Base-by-base conservation (phyloP, 2,797 vertebrate genomes). In the Sebastes melanostomus region DNA sequence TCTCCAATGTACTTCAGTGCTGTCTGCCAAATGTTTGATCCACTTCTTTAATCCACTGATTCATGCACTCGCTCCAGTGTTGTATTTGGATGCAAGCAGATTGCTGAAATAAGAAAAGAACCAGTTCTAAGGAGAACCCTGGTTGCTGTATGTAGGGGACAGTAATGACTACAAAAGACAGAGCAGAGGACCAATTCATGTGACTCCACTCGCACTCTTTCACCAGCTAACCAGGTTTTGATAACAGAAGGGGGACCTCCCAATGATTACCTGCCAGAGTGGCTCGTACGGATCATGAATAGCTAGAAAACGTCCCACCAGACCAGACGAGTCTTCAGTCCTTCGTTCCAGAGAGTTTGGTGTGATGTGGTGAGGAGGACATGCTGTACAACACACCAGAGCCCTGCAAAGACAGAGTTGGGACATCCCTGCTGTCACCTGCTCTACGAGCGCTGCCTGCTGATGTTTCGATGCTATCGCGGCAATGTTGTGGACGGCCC, bases 111-210 rank as follows among this genome's bases (percentile, higher is more conserved):
- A 46, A 36, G 24, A 25, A 72, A 32, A 72, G 22, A 25, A 27
- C 3, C 68, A 75, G 75, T 75, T 65, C 0, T 78, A 80, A 77
- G 84, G 88, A 88, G 89, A 93, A 90, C 91, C 84, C 88, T 75
- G 89, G 59, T 11, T 36, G 70, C 66, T 14, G 63, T 12, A 62
- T 62, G 59, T 22, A 9, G 25, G 74, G 56, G 13, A 13, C 3
- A n/a, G n/a, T n/a, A 27, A 78, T 27, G 78, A 83, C 34, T 59
- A 80, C 30, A 78, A 74, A 87, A 86, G 60, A 83, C 71, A 30
- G 72, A 82, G 32, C 46, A 75, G 70, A 75, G 72, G 66, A 80
- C 36, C 30, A 71, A 74, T 66, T 27, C 70, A 50, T 50, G 20
- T 30, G 80, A 78, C 59, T 73, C 63, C 61, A 16, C 72, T 20